phyloP scores from a whole-genome alignment of 2,888 invertebrate species.

The Gymnoscelis rufifasciata region DNA sequence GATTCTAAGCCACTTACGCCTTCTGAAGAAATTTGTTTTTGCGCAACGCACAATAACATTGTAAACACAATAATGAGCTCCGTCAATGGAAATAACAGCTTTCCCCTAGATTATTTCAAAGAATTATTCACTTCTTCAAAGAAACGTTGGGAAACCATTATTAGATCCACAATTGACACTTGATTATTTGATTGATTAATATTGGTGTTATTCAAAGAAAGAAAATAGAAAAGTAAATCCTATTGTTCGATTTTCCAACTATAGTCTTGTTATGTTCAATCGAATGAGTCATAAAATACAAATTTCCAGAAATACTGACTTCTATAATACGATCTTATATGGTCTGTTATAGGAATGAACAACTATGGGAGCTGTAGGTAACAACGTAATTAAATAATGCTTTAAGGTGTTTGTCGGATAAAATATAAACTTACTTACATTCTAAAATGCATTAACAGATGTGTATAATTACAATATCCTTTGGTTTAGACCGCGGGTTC shows the following conservation, averaged over 20 bases:
- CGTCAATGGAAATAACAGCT: constrained; percentile 41
- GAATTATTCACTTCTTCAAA: constrained; percentile 29
- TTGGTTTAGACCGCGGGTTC: no score
- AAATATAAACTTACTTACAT: no score
- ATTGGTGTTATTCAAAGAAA: constrained; percentile 7
- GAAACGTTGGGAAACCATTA: constrained; percentile 34
- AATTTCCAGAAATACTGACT: neutral
- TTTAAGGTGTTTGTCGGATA: no score
- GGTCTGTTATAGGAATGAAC: no score
- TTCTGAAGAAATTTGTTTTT: constrained; percentile 34
- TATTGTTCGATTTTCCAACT: neutral
- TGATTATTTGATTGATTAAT: constrained; percentile 14
- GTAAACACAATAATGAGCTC: constrained; percentile 42
- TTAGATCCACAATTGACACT: constrained; percentile 22
- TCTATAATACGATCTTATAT: no score
- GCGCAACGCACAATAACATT: constrained; percentile 40
- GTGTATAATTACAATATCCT: no score
- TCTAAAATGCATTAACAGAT: no score
- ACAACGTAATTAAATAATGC: no score
- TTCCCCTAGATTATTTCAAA: constrained; percentile 34
- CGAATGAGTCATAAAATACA: constrained; percentile 7
- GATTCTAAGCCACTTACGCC: constrained; percentile 27
- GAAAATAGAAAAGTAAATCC: constrained; percentile 6
- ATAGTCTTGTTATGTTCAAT: constrained; percentile 4
- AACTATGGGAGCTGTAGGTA: no score